Percentiles rank a stretch among this genome's conserved stretches.
phyloP scores from a whole-genome alignment of 1,140 invertebrate species.

The Pseudomyrmex gracilis region DNA sequence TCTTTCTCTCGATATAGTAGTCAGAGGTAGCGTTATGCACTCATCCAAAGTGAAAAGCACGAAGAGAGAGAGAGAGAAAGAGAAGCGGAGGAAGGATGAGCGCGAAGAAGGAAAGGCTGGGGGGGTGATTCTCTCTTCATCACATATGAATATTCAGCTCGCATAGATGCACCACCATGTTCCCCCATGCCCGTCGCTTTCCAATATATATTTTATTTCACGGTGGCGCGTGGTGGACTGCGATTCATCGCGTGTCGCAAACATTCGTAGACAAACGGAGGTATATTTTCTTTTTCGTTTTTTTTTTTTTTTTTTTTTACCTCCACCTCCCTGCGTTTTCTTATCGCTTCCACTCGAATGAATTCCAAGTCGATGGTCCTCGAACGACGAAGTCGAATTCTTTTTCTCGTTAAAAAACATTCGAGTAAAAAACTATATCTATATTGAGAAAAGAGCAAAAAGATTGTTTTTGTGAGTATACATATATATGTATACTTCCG shows the following conservation, averaged over 20 bases:
- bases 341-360: neutral
- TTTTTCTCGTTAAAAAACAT: too few species aligned
- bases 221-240: neutral
- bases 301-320: neutral
- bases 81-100: constrained; percentile 25
- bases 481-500: too few species aligned
- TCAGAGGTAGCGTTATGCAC: neutral
- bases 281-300: too few species aligned
- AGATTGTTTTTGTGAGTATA: too few species aligned
- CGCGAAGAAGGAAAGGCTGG: constrained; percentile 16
- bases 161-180: constrained; percentile 48
- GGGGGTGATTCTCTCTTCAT: constrained; percentile 11
- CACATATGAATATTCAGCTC: constrained; percentile 69
- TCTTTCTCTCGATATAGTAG: neutral
- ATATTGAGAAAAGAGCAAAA: too few species aligned
- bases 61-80: neutral
- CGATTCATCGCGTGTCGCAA: constrained; percentile 11
- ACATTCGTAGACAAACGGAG: neutral
- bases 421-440: too few species aligned
- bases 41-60: neutral
- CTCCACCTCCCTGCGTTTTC: neutral
- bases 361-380: neutral
- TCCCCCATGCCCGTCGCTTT: neutral
- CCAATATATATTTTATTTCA: neutral
- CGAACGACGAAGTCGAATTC: neutral